Percentiles rank a stretch among this genome's conserved stretches.
Evolutionary conservation across 1,140 invertebrate species (phyloP).

Genomic region (Cydia strobilella): DNA sequence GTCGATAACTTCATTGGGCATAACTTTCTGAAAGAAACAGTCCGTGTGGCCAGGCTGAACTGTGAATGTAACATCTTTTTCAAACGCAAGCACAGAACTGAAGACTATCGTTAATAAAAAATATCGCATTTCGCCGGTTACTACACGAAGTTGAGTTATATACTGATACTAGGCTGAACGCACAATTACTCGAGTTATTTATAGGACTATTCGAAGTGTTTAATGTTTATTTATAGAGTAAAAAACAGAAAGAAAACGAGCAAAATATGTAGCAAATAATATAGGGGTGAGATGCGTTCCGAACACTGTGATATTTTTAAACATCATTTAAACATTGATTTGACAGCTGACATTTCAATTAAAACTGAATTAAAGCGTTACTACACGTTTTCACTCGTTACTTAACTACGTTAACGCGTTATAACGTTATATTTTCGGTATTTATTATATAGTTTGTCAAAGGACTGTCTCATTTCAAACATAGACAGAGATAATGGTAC

Average conservation of each 20-base stretch:
- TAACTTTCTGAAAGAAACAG: constrained; percentile 85
- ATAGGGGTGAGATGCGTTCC: constrained; percentile 27
- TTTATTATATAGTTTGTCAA: too few relatives aligned
- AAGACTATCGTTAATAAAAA: constrained; percentile 60
- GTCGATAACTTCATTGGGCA: constrained; percentile 83
- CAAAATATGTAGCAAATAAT: constrained; percentile 36
- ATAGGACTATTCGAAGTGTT: constrained; percentile 37
- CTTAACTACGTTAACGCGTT: neutral
- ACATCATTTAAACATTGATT: constrained; percentile 14
- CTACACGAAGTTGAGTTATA: neutral
- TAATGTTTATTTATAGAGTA: constrained; percentile 44
- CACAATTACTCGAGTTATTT: constrained; percentile 35
- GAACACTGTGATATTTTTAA: constrained; percentile 35
- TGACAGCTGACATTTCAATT: constrained; percentile 22
- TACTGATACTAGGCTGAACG: neutral
- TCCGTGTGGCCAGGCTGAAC: constrained; percentile 85
- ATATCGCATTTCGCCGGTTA: constrained; percentile 58
- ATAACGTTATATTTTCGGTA: constrained; percentile 22
- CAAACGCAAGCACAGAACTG: constrained; percentile 70
- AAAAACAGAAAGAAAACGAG: constrained; percentile 34
- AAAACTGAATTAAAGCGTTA: neutral
- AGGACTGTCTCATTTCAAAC: too few relatives aligned
- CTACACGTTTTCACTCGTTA: neutral
- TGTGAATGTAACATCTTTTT: constrained; percentile 86
- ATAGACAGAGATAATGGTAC: too few relatives aligned